Base-by-base conservation (phyloP, 2,797 vertebrate genomes). In the Hoplostethus atlanticus region DNA sequence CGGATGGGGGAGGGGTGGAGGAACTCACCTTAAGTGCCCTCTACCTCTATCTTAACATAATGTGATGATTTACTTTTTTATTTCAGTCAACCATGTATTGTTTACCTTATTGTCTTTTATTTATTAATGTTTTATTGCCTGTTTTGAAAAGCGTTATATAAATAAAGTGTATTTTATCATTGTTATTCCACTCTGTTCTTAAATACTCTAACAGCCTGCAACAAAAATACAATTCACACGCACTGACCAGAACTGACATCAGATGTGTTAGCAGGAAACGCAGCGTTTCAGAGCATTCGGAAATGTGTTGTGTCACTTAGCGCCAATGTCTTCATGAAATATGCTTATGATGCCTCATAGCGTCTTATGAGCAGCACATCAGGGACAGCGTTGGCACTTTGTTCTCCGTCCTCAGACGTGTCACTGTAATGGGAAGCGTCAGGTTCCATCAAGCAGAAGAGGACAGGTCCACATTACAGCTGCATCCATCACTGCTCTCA, bases 401-500 rank as follows among this genome's bases (percentile, higher is more conserved):
- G 87, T 89, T 91, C 86, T 36, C n/a, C 30, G 85, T 78, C 67
- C 75, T 75, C 84, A 64, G 80, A 82, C 44, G 12, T 48, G 57
- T 89, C 87, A 82, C 62, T 53, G 76, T 92, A 93, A 93, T 90
- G 86, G 90, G 87, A 87, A 72, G 84, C 67, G 85, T 89, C 87
- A 88, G 84, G 70, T 88, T 84, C 85, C 86, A 91, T 91, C 89
- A 90, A 88, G 89, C 89, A 83, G 84, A 88, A 86, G 89, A 86
- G 78, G 85, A 91, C 88, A 91, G 89, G 87, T 84, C 87, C 88
- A 90, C 91, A 93, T 92, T 92, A 92, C 86, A 89, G 80, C 91
- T 87, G 91, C 89, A 92, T 90, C 91, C 89, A 92, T 91, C 92
- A 91, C 78, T 83, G 86, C 87, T 84, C 90, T 86, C 90, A 90